These are phyloP conservation scores for Acinonyx jubatus DNA, from an alignment of 2,113 vertebrate genomes.

Conservation along the genomic window DNA sequence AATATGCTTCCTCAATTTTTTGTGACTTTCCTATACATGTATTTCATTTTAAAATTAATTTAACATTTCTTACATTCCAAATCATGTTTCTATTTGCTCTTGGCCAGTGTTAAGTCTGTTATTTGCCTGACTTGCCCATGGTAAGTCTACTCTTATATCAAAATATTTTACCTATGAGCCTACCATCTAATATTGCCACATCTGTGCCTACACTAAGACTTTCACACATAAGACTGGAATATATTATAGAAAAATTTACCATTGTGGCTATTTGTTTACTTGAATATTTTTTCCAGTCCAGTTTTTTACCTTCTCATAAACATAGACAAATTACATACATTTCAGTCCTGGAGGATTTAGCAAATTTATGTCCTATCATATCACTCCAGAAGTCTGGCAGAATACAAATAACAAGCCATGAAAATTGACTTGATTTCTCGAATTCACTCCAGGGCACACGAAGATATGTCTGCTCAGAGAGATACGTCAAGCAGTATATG, in stretches of 20 bases:
- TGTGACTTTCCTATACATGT: conserved; percentile 20
- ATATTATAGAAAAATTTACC: background rate
- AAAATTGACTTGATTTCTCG: conserved; percentile 81
- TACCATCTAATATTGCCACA: background rate
- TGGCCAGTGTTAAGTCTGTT: background rate
- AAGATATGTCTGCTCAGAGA: conserved; percentile 76
- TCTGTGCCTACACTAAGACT: background rate
- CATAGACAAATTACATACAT: conserved; percentile 62
- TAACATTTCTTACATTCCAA: background rate
- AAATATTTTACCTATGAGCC: background rate
- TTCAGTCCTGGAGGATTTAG: conserved; percentile 72
- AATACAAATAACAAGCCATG: conserved; percentile 79
- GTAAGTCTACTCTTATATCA: background rate
- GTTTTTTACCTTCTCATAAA: conserved; percentile 1
- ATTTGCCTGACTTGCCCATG: background rate
- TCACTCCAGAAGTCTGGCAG: conserved; percentile 70
- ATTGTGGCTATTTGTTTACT: background rate
- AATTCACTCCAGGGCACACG: conserved; percentile 73
- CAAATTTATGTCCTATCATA: conserved; percentile 46
- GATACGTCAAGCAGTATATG: conserved; percentile 57
- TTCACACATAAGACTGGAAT: background rate
- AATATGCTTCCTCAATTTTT: background rate
- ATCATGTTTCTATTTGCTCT: background rate
- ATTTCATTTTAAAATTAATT: conserved; percentile 31
- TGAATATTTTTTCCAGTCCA: conserved; percentile 21